phyloP scores from a whole-genome alignment of 1,140 invertebrate genomes.

The Xylocopa sonorina region DNA sequence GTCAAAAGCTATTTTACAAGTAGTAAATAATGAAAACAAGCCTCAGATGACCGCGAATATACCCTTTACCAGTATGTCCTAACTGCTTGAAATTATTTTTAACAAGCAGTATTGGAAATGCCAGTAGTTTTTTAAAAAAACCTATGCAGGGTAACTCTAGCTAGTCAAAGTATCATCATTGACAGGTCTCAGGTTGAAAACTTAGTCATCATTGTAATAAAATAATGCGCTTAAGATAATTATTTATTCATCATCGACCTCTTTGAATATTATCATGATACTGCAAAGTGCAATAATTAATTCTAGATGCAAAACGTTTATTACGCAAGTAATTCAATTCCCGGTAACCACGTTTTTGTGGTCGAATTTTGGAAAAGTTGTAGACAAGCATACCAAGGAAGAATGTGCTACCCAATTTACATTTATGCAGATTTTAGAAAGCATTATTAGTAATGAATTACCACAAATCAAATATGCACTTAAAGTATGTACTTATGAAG shows the following conservation, averaged over 20 bases:
- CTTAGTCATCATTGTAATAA: conserved; percentile 74
- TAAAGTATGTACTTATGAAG: conserved; percentile 63
- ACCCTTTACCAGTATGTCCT: conserved; percentile 9
- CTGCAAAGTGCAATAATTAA: conserved; percentile 36
- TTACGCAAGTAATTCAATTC: conserved; percentile 74
- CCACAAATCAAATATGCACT: conserved; percentile 72
- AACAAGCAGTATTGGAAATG: conserved; percentile 30
- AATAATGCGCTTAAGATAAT: conserved; percentile 49
- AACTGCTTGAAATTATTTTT: conserved; percentile 26
- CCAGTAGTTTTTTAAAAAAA: conserved; percentile 28
- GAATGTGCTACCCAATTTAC: conserved; percentile 70
- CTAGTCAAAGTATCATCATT: conserved; percentile 77
- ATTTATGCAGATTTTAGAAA: conserved; percentile 76
- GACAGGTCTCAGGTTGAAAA: conserved; percentile 81
- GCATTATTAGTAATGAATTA: conserved; percentile 74
- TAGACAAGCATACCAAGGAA: conserved; percentile 72
- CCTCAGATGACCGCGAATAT: conserved; percentile 79
- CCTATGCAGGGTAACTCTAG: conserved; percentile 74
- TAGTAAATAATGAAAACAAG: conserved; percentile 9
- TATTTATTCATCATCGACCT: conserved; percentile 74
- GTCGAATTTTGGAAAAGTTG: conserved; percentile 68
- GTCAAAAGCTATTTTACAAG: background rate
- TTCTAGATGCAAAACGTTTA: conserved; percentile 76
- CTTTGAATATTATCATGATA: conserved; percentile 37
- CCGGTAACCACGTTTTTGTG: conserved; percentile 77